These are phyloP conservation scores for Ectemnius lituratus DNA, from an alignment of 2,888 invertebrate species.

Conservation along the genomic window DNA sequence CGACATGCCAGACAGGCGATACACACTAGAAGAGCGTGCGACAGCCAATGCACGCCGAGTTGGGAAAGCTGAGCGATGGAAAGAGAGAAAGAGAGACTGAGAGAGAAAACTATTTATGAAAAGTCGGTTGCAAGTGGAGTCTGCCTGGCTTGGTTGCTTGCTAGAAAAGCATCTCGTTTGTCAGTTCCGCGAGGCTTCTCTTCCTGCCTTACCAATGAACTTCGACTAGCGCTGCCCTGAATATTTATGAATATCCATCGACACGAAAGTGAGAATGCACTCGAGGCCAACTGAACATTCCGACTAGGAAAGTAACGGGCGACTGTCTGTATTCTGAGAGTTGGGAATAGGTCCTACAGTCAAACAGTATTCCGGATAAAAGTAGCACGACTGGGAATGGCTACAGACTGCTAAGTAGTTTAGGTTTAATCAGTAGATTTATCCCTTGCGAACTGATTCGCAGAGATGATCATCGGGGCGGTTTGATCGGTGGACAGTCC, in stretches of 20 bases:
- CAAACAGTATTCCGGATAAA: no score
- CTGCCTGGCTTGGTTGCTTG: background rate
- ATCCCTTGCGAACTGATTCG: no score
- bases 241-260: background rate
- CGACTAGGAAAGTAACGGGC: no score
- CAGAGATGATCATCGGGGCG: constrained; percentile 21
- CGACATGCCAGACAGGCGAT: constrained; percentile 25
- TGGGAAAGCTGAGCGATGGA: background rate
- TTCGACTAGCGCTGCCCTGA: background rate
- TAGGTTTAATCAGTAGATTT: no score
- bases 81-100: background rate
- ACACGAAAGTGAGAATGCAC: background rate
- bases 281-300: background rate
- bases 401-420: constrained; percentile 3
- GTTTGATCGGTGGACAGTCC: constrained; percentile 55
- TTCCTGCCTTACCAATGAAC: background rate
- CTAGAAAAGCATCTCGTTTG: no score
- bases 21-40: background rate
- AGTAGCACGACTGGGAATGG: constrained; percentile 11
- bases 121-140: background rate
- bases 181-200: no score
- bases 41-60: background rate
- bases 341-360: no score
- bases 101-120: background rate
- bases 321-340: no score